Percentiles rank a stretch among this genome's conserved stretches.
Evolutionary conservation across 2,888 invertebrate genomes (phyloP).

Genomic region (Steinernema carpocapsae): DNA sequence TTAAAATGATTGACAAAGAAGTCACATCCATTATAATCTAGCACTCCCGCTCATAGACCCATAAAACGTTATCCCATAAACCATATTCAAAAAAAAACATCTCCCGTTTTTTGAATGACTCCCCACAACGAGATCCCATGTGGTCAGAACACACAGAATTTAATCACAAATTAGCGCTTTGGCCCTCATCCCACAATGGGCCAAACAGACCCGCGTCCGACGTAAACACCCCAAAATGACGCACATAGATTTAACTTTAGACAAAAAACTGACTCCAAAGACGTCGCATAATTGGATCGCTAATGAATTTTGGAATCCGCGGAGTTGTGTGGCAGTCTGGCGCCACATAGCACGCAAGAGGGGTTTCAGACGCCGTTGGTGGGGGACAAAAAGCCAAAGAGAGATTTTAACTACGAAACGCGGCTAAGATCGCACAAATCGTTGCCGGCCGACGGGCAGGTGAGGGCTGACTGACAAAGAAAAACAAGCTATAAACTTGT

Average conservation of each 20-base stretch:
- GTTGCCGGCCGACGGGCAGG: background rate
- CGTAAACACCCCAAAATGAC: background rate
- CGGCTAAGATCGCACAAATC: background rate
- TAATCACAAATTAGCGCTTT: conserved; percentile 24
- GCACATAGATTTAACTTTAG: background rate
- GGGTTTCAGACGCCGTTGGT: background rate
- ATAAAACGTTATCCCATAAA: too few species aligned
- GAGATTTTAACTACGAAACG: too few species aligned
- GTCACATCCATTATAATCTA: too few species aligned
- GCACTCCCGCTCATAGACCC: too few species aligned
- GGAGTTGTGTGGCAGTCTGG: too few species aligned
- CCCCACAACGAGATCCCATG: conserved; percentile 13
- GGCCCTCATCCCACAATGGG: too few species aligned
- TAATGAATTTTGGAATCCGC: background rate
- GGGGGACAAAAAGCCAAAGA: background rate
- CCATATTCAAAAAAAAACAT: too few species aligned
- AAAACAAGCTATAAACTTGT: background rate
- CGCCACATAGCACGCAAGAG: background rate
- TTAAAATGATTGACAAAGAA: too few species aligned
- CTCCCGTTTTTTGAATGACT: too few species aligned
- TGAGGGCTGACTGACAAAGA: background rate
- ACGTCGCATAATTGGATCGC: conserved; percentile 11
- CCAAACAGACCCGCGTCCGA: background rate
- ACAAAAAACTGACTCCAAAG: background rate
- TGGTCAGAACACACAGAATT: conserved; percentile 1